Conservation (phyloP, 2,888 invertebrate species). For the Drosophila prostipennis region DNA sequence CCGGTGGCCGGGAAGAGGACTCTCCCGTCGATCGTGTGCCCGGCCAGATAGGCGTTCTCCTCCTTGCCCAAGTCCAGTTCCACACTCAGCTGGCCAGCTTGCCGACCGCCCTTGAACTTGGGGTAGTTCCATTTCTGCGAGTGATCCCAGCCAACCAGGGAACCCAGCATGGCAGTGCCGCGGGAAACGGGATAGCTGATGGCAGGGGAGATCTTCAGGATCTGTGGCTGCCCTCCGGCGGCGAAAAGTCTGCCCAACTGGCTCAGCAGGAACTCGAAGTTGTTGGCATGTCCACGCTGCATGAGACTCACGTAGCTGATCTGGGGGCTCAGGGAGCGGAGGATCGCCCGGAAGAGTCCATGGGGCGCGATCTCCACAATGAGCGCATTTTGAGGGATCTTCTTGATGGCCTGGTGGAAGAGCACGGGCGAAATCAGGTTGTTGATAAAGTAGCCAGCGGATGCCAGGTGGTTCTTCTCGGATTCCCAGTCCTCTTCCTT, state of each 20-base stretch:
- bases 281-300: constrained; percentile 91
- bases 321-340: constrained; percentile 91
- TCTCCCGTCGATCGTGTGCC: constrained; percentile 97
- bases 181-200: constrained; percentile 93
- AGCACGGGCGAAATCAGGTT: constrained; percentile 96
- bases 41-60: constrained; percentile 90
- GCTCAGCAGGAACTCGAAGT: constrained; percentile 89
- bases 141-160: constrained; percentile 97
- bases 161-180: constrained; percentile 95
- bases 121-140: constrained; percentile 94
- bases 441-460: constrained; percentile 97
- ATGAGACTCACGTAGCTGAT: constrained; percentile 93
- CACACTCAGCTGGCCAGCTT: constrained; percentile 90
- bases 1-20: constrained; percentile 97
- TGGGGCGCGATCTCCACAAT: constrained; percentile 98
- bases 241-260: constrained; percentile 93
- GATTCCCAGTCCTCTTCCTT: constrained; percentile 92
- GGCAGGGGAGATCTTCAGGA: constrained; percentile 89
- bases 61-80: constrained; percentile 91
- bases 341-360: constrained; percentile 95
- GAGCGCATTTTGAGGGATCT: constrained; percentile 94
- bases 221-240: constrained; percentile 91
- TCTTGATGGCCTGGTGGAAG: constrained; percentile 93
- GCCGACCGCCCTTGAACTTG: constrained; percentile 87
- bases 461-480: constrained; percentile 90